phyloP scores from a whole-genome alignment of 2,888 invertebrate species.

The Lasioglossum figueresi region DNA sequence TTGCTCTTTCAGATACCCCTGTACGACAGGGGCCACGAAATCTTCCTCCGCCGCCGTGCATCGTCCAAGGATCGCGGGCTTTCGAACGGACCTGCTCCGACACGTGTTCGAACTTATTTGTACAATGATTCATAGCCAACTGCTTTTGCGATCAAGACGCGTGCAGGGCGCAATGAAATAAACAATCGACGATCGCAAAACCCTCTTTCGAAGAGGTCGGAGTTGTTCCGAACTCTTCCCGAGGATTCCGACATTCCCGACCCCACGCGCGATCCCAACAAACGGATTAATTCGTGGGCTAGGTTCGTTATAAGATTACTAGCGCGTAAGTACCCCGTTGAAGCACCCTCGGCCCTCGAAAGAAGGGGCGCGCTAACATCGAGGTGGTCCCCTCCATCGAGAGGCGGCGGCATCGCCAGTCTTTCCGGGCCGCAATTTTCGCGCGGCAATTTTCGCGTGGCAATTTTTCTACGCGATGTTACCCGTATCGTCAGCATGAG shows the following conservation, averaged over 20 bases:
- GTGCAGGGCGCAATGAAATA: too few relatives aligned
- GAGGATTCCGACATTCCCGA: slow-evolving; percentile 11
- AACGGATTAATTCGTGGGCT: slow-evolving; percentile 62
- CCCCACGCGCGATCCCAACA: slow-evolving; percentile 39
- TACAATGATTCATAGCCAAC: too few relatives aligned
- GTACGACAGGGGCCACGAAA: background rate
- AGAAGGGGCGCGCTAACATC: slow-evolving; percentile 43
- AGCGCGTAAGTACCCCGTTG: slow-evolving; percentile 59
- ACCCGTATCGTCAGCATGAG: slow-evolving; percentile 16
- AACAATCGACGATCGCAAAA: too few relatives aligned
- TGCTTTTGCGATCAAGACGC: too few relatives aligned
- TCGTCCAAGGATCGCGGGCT: background rate
- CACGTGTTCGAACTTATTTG: too few relatives aligned
- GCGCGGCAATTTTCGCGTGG: slow-evolving; percentile 40
- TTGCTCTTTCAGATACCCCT: background rate
- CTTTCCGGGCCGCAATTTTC: slow-evolving; percentile 50
- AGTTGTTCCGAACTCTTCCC: too few relatives aligned
- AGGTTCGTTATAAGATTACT: slow-evolving; percentile 63
- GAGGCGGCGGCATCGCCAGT: slow-evolving; percentile 24
- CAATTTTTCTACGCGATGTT: slow-evolving; percentile 6
- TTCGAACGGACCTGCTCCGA: background rate
- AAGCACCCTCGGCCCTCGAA: slow-evolving; percentile 52
- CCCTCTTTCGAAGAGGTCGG: too few relatives aligned
- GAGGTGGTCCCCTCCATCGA: slow-evolving; percentile 13
- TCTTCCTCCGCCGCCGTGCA: background rate